These are phyloP conservation scores for Porites divaricata DNA, from an alignment of 92 coral and sea anemone genomes.

Conservation along the genomic window DNA sequence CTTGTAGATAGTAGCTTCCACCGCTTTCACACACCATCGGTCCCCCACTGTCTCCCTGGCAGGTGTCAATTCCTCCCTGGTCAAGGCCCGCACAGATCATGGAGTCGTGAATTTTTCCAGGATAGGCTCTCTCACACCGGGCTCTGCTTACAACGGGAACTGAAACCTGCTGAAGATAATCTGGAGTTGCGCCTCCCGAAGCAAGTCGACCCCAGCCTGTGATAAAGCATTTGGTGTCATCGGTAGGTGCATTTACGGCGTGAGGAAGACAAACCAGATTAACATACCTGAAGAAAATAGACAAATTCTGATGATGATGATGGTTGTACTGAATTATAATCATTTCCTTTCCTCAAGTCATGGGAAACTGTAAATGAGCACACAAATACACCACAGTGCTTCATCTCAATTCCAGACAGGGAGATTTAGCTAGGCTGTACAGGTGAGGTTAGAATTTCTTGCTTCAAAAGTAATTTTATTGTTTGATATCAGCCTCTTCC, in stretches of 20 bases:
- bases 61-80: conserved; percentile 68
- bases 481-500: too few species aligned
- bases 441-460: too few species aligned
- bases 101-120: conserved; percentile 58
- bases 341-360: too few species aligned
- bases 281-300: conserved; percentile 41
- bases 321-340: too few species aligned
- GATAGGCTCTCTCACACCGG: conserved; percentile 58
- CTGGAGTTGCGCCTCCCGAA: conserved; percentile 63
- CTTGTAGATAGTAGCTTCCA: conserved; percentile 65
- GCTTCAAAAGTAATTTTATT: too few species aligned
- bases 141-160: conserved; percentile 69
- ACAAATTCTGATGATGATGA: too few species aligned
- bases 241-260: conserved; percentile 54
- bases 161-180: conserved; percentile 59
- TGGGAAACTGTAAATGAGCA: too few species aligned
- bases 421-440: too few species aligned
- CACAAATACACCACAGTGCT: too few species aligned
- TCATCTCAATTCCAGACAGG: too few species aligned
- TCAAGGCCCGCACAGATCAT: conserved; percentile 83
- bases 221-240: conserved; percentile 67
- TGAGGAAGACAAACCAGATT: conserved; percentile 72
- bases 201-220: conserved; percentile 82
- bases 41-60: conserved; percentile 79
- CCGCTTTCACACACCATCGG: conserved; percentile 79